Percentiles rank a stretch among this genome's conserved stretches.
These are phyloP conservation scores for Emmelina monodactyla DNA, from an alignment of 2,888 invertebrate species.

Conservation along the genomic window DNA sequence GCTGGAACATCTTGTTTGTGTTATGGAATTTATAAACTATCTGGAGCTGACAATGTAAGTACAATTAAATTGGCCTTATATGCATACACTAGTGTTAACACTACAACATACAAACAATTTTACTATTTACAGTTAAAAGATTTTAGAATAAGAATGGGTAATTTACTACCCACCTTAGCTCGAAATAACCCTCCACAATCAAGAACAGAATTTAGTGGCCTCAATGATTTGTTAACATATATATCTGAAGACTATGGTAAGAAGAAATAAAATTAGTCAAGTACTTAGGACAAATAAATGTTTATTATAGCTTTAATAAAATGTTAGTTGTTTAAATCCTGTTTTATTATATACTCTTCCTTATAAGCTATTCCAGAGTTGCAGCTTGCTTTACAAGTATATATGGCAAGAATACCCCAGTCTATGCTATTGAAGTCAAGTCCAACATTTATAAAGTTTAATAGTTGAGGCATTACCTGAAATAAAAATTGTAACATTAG, in stretches of 20 bases:
- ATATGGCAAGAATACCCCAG: slow-evolving; percentile 89
- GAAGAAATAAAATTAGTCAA: slow-evolving; percentile 24
- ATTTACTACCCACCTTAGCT: slow-evolving; percentile 76
- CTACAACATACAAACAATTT: not conserved
- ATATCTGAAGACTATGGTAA: slow-evolving; percentile 66
- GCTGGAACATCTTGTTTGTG: slow-evolving; percentile 83
- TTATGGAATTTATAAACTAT: slow-evolving; percentile 86
- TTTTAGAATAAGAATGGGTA: slow-evolving; percentile 82
- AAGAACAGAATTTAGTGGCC: slow-evolving; percentile 84
- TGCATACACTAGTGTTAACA: not conserved
- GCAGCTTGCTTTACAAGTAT: slow-evolving; percentile 86
- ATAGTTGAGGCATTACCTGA: slow-evolving; percentile 84
- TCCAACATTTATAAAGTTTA: slow-evolving; percentile 74
- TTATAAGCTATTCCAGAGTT: slow-evolving; percentile 71
- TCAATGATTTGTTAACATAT: slow-evolving; percentile 86
- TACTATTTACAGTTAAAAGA: slow-evolving; percentile 72
- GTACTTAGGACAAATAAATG: slow-evolving; percentile 6
- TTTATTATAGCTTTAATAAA: slow-evolving; percentile 10
- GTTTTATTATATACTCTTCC: slow-evolving; percentile 83
- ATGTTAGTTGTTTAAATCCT: slow-evolving; percentile 70
- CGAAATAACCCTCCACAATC: slow-evolving; percentile 81
- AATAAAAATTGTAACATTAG: no score
- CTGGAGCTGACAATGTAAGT: slow-evolving; percentile 84
- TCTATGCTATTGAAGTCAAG: slow-evolving; percentile 72
- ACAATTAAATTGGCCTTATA: no score